phyloP scores from a whole-genome alignment of 2,888 invertebrate species.

The Dryobotodes eremita region DNA sequence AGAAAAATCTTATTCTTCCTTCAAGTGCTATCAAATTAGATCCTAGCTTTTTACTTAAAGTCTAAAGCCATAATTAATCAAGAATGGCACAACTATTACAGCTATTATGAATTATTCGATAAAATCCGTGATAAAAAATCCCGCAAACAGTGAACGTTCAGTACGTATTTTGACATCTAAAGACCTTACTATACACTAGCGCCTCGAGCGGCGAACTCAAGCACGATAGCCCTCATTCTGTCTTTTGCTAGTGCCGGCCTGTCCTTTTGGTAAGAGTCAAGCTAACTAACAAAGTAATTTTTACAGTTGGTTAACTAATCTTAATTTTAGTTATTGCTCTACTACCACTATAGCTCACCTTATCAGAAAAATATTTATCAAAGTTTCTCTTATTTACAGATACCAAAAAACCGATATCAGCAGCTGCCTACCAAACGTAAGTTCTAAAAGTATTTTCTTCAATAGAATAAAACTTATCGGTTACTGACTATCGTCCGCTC shows the following conservation, averaged over 20 bases:
- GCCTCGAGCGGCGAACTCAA: too few species aligned
- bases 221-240: too few species aligned
- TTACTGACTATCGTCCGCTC: not conserved
- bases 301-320: not conserved
- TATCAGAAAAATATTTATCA: slow-evolving; percentile 1
- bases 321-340: not conserved
- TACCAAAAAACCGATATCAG: slow-evolving; percentile 19
- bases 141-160: too few species aligned
- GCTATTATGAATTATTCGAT: too few species aligned
- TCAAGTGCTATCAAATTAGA: too few species aligned
- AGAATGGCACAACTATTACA: too few species aligned
- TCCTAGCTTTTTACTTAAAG: too few species aligned
- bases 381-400: slow-evolving; percentile 32
- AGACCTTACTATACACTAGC: too few species aligned
- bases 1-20: too few species aligned
- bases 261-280: not conserved
- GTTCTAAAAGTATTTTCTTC: slow-evolving; percentile 5
- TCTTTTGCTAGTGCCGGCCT: not conserved
- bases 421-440: slow-evolving; percentile 46
- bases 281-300: not conserved
- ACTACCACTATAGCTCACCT: not conserved
- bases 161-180: too few species aligned
- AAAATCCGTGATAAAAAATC: too few species aligned
- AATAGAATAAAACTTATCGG: slow-evolving; percentile 25
- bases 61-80: too few species aligned